phyloP scores from a whole-genome alignment of 2,113 vertebrate genomes.

The Vidua chalybeata region DNA sequence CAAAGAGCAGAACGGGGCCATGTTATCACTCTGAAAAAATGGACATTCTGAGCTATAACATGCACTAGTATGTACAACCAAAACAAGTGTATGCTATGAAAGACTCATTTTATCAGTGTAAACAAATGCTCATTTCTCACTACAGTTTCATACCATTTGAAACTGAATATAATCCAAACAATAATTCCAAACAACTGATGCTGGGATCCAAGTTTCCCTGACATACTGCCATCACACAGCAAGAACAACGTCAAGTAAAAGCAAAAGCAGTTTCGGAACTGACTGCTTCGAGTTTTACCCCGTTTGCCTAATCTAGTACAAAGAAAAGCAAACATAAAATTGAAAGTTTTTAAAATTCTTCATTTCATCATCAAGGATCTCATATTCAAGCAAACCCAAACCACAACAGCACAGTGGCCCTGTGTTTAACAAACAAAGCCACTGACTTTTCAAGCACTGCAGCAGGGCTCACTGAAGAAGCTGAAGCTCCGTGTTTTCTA shows the following conservation, averaged over 20 bases:
- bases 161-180: slow-evolving; percentile 49
- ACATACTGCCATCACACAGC: background rate
- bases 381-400: background rate
- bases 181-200: background rate
- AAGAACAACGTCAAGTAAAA: background rate
- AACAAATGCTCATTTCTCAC: slow-evolving; percentile 59
- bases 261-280: background rate
- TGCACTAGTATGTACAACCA: background rate
- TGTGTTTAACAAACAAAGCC: background rate
- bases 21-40: background rate
- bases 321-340: background rate
- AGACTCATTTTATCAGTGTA: slow-evolving; percentile 59
- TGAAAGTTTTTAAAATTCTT: background rate
- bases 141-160: slow-evolving; percentile 10
- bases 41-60: background rate
- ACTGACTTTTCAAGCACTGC: background rate
- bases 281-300: background rate
- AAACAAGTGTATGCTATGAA: slow-evolving; percentile 34
- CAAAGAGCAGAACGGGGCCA: background rate
- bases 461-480: background rate
- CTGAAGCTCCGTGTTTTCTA: background rate
- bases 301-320: background rate
- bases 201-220: background rate
- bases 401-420: background rate
- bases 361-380: background rate